Percentiles rank a stretch among this genome's conserved stretches.
These are phyloP conservation scores for Campoplex nolae DNA, from an alignment of 2,888 invertebrate species.

Conservation along the genomic window DNA sequence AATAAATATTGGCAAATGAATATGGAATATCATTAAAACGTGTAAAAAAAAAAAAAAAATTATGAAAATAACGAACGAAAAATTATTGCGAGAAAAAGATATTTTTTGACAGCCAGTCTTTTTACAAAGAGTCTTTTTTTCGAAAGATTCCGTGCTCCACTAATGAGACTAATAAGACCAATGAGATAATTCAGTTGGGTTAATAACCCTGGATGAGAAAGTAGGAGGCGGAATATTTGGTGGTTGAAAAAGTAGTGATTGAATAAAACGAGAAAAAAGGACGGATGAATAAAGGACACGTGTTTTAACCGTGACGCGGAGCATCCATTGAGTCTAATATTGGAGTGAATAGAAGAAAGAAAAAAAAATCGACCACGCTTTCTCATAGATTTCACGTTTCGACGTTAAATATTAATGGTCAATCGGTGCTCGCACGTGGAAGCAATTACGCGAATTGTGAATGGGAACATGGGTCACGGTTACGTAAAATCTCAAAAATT, in stretches of 20 bases:
- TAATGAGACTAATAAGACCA: not conserved
- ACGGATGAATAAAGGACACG: constrained; percentile 19
- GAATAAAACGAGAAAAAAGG: constrained; percentile 7
- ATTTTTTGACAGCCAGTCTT: not conserved
- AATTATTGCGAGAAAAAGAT: not conserved
- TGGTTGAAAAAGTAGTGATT: not conserved
- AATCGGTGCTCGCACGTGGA: constrained; percentile 46
- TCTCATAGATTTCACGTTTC: constrained; percentile 34
- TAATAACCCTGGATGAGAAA: not conserved
- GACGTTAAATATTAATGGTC: constrained; percentile 48
- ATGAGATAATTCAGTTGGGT: not conserved
- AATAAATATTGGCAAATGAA: no score
- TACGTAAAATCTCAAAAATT: not conserved
- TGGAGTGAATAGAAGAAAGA: constrained; percentile 5
- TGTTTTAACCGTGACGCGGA: constrained; percentile 29
- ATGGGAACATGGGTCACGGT: constrained; percentile 30
- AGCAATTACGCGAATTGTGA: constrained; percentile 37
- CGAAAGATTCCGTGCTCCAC: not conserved
- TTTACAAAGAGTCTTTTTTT: not conserved
- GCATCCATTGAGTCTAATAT: constrained; percentile 35
- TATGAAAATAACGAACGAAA: not conserved
- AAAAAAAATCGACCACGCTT: constrained; percentile 1
- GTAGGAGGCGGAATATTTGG: not conserved
- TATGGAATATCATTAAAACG: no score
- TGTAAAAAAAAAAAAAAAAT: no score